These are phyloP conservation scores for Tachycineta bicolor DNA, from an alignment of 2,113 vertebrate species.

Conservation along the genomic window DNA sequence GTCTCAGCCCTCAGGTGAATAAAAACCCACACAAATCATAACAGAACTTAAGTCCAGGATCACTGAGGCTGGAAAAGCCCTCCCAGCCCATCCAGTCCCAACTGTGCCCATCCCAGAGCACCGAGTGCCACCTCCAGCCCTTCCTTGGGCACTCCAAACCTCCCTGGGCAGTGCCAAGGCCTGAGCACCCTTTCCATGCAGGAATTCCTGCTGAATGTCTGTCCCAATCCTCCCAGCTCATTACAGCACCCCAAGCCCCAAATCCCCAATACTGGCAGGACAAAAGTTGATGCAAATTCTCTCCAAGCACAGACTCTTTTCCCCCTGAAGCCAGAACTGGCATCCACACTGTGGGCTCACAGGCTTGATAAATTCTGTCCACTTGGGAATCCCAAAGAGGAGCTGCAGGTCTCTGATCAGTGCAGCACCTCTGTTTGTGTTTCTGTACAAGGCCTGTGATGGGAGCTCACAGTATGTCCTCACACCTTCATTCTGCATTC, in stretches of 20 bases:
- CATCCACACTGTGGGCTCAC: background rate
- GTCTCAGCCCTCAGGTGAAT: background rate
- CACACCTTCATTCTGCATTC: background rate
- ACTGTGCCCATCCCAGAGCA: background rate
- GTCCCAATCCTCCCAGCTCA: background rate
- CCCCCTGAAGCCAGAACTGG: background rate
- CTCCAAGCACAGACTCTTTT: background rate
- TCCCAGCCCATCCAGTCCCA: background rate
- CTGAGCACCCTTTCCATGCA: background rate
- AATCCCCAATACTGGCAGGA: background rate
- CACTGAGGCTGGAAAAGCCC: background rate
- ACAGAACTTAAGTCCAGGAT: background rate
- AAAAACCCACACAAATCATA: background rate
- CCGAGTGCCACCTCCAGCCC: background rate
- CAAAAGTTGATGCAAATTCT: background rate
- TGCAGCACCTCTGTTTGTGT: background rate
- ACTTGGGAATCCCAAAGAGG: background rate
- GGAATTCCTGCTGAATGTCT: background rate
- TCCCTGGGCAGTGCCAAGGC: background rate
- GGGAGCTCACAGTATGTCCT: background rate
- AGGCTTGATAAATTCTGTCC: background rate
- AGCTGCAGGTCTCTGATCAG: background rate
- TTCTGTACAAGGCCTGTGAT: background rate
- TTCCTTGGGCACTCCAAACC: background rate
- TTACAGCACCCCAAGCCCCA: background rate